Percentiles rank a stretch among this genome's conserved stretches.
Conservation (phyloP, 2,797 vertebrate species). For the Sylvia borin region DNA sequence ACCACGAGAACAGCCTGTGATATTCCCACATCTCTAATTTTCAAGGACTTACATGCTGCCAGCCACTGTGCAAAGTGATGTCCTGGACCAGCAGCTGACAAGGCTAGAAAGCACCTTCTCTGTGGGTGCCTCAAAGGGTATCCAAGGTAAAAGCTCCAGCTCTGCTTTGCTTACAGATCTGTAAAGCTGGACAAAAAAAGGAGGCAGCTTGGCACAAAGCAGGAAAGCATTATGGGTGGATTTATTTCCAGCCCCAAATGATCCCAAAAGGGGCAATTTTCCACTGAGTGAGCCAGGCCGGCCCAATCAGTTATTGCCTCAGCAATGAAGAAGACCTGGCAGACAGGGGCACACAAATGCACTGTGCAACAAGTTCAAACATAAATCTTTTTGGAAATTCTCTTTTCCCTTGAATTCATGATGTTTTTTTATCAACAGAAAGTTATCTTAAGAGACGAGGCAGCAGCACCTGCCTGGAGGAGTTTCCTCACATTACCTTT, state of each 20-base stretch:
- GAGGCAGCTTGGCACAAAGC: not conserved
- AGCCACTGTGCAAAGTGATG: not conserved
- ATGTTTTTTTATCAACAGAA: not conserved
- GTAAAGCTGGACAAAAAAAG: not conserved
- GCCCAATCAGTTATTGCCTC: not conserved
- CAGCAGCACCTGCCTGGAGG: conserved; percentile 26
- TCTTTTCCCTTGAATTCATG: not conserved
- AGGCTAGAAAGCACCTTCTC: not conserved
- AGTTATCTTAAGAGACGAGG: conserved; percentile 42
- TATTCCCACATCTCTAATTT: not conserved
- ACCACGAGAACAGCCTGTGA: not conserved
- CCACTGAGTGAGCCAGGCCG: not conserved
- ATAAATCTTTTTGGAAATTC: conserved; percentile 1
- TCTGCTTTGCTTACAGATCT: not conserved
- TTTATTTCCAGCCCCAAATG: not conserved
- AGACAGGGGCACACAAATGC: not conserved
- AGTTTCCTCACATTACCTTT: conserved; percentile 21
- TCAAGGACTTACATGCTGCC: not conserved
- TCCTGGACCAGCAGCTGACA: not conserved
- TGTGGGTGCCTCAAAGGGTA: not conserved
- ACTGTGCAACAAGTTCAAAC: not conserved
- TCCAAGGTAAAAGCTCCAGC: not conserved
- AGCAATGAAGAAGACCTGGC: not conserved
- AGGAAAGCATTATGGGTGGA: not conserved
- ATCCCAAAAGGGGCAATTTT: conserved; percentile 8